phyloP scores from a whole-genome alignment of 37 sponge, comb jelly and placozoan genomes.

The Aplysina aerophoba region DNA sequence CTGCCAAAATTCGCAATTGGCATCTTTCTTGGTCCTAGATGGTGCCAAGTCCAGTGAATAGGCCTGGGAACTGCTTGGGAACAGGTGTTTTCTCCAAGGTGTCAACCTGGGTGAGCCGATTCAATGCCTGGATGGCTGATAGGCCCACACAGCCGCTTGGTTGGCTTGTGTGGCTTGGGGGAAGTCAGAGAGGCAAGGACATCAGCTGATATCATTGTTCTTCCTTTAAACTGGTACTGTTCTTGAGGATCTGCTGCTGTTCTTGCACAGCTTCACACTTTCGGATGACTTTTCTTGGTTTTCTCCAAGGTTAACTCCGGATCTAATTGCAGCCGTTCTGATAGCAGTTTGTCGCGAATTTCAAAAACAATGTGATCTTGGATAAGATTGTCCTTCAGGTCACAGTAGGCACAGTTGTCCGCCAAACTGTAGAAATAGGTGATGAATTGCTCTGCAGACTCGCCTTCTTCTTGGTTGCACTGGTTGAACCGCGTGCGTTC shows the following conservation, averaged over 20 bases:
- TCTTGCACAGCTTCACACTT: conserved; percentile 1
- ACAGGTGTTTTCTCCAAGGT: background rate
- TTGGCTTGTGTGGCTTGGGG: too few relatives aligned
- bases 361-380: background rate
- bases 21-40: conserved; percentile 29
- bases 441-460: background rate
- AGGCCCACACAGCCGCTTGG: background rate
- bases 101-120: background rate
- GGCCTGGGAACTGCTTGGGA: conserved; percentile 1
- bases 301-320: conserved; percentile 3
- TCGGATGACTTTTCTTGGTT: background rate
- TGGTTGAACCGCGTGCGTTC: background rate
- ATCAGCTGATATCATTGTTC: background rate
- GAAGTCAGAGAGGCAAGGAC: too few relatives aligned
- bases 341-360: background rate
- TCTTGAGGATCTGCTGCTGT: background rate
- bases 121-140: background rate
- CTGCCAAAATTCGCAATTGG: conserved; percentile 69
- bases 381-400: background rate
- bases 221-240: background rate
- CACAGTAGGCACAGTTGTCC: background rate
- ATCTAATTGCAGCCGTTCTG: background rate
- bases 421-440: background rate
- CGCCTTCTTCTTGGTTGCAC: background rate
- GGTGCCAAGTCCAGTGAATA: conserved; percentile 44